Conservation (phyloP, 1,140 invertebrate species). For the Drosophila kanapiae region DNA sequence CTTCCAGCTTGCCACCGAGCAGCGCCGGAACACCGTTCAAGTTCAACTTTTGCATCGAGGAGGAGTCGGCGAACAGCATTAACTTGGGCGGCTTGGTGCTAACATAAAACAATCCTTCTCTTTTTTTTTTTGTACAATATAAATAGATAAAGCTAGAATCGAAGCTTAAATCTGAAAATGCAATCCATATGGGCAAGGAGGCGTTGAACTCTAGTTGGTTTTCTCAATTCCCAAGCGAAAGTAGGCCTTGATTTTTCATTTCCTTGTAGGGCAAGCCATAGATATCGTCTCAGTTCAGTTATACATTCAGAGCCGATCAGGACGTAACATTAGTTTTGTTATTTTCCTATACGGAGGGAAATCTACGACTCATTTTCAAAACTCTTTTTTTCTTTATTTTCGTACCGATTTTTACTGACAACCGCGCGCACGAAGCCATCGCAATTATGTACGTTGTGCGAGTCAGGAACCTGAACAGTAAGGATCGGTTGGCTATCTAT, state of each 20-base stretch:
- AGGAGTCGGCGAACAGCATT: conserved; percentile 58
- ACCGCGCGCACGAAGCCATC: no score
- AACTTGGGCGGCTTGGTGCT: conserved; percentile 55
- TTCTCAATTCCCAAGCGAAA: not conserved
- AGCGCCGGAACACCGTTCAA: conserved; percentile 85
- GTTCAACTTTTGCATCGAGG: conserved; percentile 86
- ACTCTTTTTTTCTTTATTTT: no score
- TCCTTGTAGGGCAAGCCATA: not conserved
- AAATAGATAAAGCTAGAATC: not conserved
- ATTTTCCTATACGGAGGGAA: not conserved
- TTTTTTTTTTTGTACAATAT: not conserved
- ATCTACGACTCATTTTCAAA: not conserved
- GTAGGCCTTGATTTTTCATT: not conserved
- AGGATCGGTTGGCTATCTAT: conserved; percentile 56
- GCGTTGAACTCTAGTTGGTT: not conserved
- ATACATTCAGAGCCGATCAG: not conserved
- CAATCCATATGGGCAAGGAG: no score
- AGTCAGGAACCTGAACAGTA: conserved; percentile 37
- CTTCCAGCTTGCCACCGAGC: conserved; percentile 48
- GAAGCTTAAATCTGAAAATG: no score
- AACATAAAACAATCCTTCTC: conserved; percentile 3
- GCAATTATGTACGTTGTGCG: conserved; percentile 48
- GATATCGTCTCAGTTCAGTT: not conserved
- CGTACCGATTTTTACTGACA: no score
- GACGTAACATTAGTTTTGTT: not conserved